A percentile compares a stretch with the other conserved stretches of the same genome.
Conservation (phyloP, 92 coral and sea anemone genomes). For the Scolanthus callimorphus region DNA sequence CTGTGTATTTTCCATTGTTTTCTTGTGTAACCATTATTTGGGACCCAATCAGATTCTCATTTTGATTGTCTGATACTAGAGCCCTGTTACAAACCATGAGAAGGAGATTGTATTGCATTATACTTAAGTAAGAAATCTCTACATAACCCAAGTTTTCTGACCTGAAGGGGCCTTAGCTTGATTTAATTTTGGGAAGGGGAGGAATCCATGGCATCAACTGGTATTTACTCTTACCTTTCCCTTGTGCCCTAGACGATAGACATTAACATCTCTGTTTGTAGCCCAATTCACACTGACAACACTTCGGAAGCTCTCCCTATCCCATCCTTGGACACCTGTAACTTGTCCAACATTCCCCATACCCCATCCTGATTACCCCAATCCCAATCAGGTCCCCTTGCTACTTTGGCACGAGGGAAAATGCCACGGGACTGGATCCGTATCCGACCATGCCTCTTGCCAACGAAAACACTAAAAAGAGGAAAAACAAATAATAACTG, state of each 20-base stretch:
- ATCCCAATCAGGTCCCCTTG: conserved; percentile 88
- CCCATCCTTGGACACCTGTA: conserved; percentile 73
- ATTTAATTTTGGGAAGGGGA: too few species aligned
- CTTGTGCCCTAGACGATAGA: conserved; percentile 84
- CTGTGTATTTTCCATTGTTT: too few species aligned
- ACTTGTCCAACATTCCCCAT: conserved; percentile 46
- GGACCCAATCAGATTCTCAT: too few species aligned
- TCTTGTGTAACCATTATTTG: too few species aligned
- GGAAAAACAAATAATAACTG: not conserved
- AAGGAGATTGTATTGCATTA: too few species aligned
- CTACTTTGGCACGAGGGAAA: conserved; percentile 56
- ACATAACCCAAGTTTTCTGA: too few species aligned
- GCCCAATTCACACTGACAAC: conserved; percentile 75
- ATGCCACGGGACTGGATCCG: conserved; percentile 51
- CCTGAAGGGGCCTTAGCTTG: too few species aligned
- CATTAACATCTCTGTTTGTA: conserved; percentile 47
- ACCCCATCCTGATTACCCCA: conserved; percentile 91
- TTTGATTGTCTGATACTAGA: too few species aligned
- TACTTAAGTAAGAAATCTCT: too few species aligned
- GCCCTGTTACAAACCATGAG: too few species aligned
- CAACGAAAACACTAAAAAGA: conserved; percentile 46
- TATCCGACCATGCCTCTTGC: conserved; percentile 53
- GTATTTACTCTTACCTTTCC: conserved; percentile 55
- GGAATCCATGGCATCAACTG: conserved; percentile 1
- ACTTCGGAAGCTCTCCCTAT: conserved; percentile 65